Evolutionary conservation across 2,888 invertebrate species (phyloP).

Genomic region (Drosophila monieri): DNA sequence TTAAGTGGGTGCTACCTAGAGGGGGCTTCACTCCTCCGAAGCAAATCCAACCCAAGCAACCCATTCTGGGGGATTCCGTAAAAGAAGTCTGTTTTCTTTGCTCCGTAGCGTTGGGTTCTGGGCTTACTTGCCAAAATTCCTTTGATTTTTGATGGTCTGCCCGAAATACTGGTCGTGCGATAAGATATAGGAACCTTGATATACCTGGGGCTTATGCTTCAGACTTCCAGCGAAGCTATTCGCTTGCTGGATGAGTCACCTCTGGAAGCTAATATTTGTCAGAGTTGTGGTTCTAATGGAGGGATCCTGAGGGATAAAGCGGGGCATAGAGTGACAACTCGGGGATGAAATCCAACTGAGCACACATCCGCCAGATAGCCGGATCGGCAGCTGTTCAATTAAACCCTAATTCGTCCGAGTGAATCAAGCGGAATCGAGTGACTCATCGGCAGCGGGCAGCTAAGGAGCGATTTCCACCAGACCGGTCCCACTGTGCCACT

Average conservation of each 20-base stretch:
- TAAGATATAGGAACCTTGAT: conserved; percentile 36
- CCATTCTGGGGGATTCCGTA: no score
- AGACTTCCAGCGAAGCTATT: conserved; percentile 22
- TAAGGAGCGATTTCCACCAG: conserved; percentile 45
- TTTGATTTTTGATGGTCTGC: conserved; percentile 11
- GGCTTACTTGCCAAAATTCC: conserved; percentile 19
- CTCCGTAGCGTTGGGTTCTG: no score
- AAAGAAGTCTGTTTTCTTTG: neutral
- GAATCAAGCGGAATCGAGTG: conserved; percentile 48
- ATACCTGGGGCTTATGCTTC: conserved; percentile 34
- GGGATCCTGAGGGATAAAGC: no score
- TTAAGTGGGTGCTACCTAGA: no score
- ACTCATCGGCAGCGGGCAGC: conserved; percentile 39
- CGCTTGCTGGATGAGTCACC: conserved; percentile 24
- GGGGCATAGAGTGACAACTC: neutral
- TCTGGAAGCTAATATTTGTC: conserved; percentile 24
- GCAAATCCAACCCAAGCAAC: no score
- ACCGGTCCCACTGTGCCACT: conserved; percentile 57
- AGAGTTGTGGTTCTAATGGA: neutral
- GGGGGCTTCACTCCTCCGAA: no score
- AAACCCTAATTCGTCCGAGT: conserved; percentile 45
- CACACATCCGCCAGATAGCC: conserved; percentile 1
- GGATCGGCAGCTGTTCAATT: conserved; percentile 51
- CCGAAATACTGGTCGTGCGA: conserved; percentile 8
- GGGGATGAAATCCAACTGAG: neutral